Base-by-base conservation (phyloP, 2,797 vertebrate species). In the Liasis olivaceus region DNA sequence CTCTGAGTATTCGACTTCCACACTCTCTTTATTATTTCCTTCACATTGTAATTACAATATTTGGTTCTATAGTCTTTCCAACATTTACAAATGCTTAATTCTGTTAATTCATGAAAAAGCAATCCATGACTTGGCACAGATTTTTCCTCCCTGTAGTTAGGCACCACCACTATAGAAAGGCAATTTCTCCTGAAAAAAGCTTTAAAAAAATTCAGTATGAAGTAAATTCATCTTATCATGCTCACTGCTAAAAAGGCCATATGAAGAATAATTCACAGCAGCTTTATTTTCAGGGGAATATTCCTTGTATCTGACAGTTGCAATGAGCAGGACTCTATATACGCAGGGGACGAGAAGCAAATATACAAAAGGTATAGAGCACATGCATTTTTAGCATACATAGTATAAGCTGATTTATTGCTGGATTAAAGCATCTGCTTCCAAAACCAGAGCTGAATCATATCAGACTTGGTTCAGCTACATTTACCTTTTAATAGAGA, bases 401-500 rank as follows among this genome's bases (percentile, higher is more conserved):
- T 0, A 22, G 51, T 91, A 81, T 81, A 60, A 66, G 7, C 66
- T 87, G 28, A 36, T 59, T 84, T 9, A 60, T 28, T 88, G 14
- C 72, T 77, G 72, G 17, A 42, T 56, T 86, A 90, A 94, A 96
- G 91, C 56, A 64, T 36, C 84, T 60, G 36, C 4, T 89, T 95
- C 60, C 87, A 93, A 91, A 94, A 69, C 1, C 1, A 3, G 28
- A 56, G 31, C 2, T 72, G 85, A 63, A 26, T n/a, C 20, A 9
- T 47, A n/a, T 69, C 63, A 69, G 15, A 36, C 31, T 26, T 56
- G 5, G 24, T n/a, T 24, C 36, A 84, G 28, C n/a, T 15, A 63
- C 87, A 63, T 66, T 91, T 47, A 24, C 4, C 20, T 86, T 3
- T 20, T 66, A 86, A 15, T 87, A 31, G 20, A 62, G 31, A 36